A percentile compares a stretch with the other conserved stretches of the same genome.
Conservation (phyloP, 2,888 invertebrate genomes). For the Leptinotarsa haldemani region DNA sequence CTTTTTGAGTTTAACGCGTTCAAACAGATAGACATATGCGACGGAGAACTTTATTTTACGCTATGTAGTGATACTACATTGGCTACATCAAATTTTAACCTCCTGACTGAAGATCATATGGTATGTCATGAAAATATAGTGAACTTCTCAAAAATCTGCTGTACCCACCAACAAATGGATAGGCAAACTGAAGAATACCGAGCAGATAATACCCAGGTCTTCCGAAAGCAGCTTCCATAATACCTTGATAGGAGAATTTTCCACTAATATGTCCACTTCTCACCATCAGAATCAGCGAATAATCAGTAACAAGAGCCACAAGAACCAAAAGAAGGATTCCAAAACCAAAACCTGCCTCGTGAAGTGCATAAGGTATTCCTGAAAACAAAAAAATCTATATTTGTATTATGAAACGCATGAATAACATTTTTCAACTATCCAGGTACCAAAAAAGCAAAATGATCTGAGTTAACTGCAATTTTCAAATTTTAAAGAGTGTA, state of each 20-base stretch:
- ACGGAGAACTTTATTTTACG: too few relatives aligned
- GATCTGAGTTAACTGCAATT: too few relatives aligned
- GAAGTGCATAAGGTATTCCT: slow-evolving; percentile 84
- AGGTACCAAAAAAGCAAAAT: too few relatives aligned
- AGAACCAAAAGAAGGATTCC: slow-evolving; percentile 77
- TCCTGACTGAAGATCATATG: not conserved
- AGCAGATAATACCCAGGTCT: slow-evolving; percentile 81
- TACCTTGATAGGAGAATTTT: slow-evolving; percentile 80
- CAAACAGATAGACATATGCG: too few relatives aligned
- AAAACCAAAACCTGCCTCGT: slow-evolving; percentile 83
- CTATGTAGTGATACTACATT: too few relatives aligned
- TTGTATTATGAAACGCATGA: too few relatives aligned
- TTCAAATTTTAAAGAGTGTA: too few relatives aligned
- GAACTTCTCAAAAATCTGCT: not conserved
- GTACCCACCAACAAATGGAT: slow-evolving; percentile 83
- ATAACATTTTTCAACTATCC: too few relatives aligned
- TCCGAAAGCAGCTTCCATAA: slow-evolving; percentile 86
- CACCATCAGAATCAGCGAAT: slow-evolving; percentile 84
- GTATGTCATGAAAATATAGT: not conserved
- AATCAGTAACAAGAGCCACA: slow-evolving; percentile 83
- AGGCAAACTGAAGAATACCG: slow-evolving; percentile 81
- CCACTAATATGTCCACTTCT: slow-evolving; percentile 80
- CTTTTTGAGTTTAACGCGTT: too few relatives aligned
- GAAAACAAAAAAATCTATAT: slow-evolving; percentile 35
- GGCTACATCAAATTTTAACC: too few relatives aligned